phyloP scores from a whole-genome alignment of 2,888 invertebrate species.

The Epinotia bilunana region DNA sequence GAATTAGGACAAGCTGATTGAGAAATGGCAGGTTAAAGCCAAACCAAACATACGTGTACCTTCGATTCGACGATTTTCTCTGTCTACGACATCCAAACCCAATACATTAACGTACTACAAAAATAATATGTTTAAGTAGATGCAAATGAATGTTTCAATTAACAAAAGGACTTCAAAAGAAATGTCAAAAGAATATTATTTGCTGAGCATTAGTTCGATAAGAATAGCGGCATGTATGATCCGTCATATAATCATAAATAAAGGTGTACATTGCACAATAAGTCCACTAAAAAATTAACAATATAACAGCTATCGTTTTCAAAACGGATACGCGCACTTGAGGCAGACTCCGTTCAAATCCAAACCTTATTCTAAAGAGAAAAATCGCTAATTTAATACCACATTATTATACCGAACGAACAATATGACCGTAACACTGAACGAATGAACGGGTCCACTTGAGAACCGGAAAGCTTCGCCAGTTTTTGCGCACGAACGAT shows the following conservation, averaged over 20 bases:
- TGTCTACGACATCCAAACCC: too few species aligned
- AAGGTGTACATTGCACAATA: conserved; percentile 36
- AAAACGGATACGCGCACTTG: conserved; percentile 67
- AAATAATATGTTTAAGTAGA: too few species aligned
- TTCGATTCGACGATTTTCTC: too few species aligned
- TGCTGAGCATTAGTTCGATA: not conserved
- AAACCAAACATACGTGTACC: too few species aligned
- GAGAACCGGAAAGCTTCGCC: conserved; percentile 79
- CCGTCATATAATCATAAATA: conserved; percentile 21
- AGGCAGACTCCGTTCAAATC: not conserved
- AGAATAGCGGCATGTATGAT: conserved; percentile 19
- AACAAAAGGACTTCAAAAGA: not conserved
- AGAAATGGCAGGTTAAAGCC: not conserved
- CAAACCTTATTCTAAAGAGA: conserved; percentile 22
- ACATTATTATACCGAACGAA: conserved; percentile 17
- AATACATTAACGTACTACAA: too few species aligned
- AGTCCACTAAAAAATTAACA: conserved; percentile 41
- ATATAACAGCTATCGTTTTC: conserved; percentile 53
- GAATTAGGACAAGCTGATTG: not conserved
- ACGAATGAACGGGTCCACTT: conserved; percentile 62
- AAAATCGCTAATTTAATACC: conserved; percentile 31
- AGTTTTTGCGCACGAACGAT: conserved; percentile 76
- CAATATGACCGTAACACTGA: conserved; percentile 35
- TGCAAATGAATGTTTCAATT: not conserved
- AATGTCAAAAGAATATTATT: not conserved